A percentile compares a stretch with the other conserved stretches of the same genome.
Conservation (phyloP, 2,113 vertebrate species). For the Psilopsiagon aymara region DNA sequence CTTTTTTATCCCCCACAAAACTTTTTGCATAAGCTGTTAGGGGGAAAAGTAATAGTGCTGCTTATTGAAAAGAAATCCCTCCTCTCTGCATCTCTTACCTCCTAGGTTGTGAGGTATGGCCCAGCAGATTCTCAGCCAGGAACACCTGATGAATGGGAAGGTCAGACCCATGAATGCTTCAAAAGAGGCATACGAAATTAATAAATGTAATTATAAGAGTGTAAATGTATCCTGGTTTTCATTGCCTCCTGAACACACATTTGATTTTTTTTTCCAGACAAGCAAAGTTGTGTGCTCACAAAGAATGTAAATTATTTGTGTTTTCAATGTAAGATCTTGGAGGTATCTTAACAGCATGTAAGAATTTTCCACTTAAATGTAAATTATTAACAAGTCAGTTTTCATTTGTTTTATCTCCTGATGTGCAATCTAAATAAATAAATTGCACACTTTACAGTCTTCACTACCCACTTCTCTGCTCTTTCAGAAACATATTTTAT, state of each 20-base stretch:
- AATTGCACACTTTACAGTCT: slow-evolving; percentile 74
- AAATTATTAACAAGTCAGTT: slow-evolving; percentile 84
- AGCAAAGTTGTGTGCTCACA: slow-evolving; percentile 48
- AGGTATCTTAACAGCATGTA: slow-evolving; percentile 80
- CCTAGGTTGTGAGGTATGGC: slow-evolving; percentile 69
- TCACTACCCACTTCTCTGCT: slow-evolving; percentile 72
- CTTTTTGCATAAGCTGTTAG: slow-evolving; percentile 79
- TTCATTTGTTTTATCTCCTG: slow-evolving; percentile 85
- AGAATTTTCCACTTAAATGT: slow-evolving; percentile 81
- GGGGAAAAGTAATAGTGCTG: slow-evolving; percentile 61
- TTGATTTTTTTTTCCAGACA: slow-evolving; percentile 14
- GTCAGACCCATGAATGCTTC: slow-evolving; percentile 18
- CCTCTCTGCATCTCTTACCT: slow-evolving; percentile 54
- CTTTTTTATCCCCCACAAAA: slow-evolving; percentile 70
- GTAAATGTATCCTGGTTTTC: slow-evolving; percentile 47
- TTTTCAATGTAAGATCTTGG: slow-evolving; percentile 76
- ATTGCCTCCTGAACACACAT: slow-evolving; percentile 7
- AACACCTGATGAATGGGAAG: slow-evolving; percentile 77
- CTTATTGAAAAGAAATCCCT: slow-evolving; percentile 72
- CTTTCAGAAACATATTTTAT: slow-evolving; percentile 75
- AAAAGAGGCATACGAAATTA: slow-evolving; percentile 42
- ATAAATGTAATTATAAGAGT: slow-evolving; percentile 27
- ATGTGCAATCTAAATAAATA: slow-evolving; percentile 84
- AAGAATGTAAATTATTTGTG: slow-evolving; percentile 78
- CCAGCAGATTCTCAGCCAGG: slow-evolving; percentile 58